phyloP scores from a whole-genome alignment of 2,888 invertebrate genomes.

The Subacronicta megacephala region DNA sequence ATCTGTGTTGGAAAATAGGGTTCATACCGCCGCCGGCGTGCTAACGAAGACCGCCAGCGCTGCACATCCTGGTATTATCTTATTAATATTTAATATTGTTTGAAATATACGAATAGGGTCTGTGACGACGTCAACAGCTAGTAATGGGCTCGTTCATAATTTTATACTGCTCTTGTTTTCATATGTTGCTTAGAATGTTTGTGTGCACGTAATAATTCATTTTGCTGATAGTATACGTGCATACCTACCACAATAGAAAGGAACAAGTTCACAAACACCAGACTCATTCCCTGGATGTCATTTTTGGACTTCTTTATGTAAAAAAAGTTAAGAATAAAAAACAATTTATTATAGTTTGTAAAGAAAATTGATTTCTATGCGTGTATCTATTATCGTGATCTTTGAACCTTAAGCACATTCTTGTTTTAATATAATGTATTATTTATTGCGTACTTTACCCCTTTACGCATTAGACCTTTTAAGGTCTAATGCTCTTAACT shows the following conservation, averaged over 20 bases:
- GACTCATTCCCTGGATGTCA: constrained; percentile 23
- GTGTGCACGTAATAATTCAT: too few species aligned
- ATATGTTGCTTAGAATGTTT: constrained; percentile 7
- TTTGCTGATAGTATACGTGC: too few species aligned
- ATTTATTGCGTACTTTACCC: constrained; percentile 10
- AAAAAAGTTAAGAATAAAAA: too few species aligned
- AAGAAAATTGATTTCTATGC: not conserved
- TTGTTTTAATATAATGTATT: constrained; percentile 9
- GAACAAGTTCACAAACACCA: constrained; percentile 3
- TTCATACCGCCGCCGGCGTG: constrained; percentile 18
- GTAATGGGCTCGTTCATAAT: not conserved
- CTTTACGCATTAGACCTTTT: constrained; percentile 2
- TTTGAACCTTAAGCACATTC: constrained; percentile 16
- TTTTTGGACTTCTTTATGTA: too few species aligned
- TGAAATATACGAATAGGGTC: not conserved
- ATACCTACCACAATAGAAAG: too few species aligned
- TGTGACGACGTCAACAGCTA: not conserved
- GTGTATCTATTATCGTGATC: constrained; percentile 5
- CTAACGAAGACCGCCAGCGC: not conserved
- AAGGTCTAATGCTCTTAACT: too few species aligned
- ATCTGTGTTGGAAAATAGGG: constrained; percentile 51
- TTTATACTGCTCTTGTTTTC: constrained; percentile 22
- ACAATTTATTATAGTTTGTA: not conserved
- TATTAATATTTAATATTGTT: not conserved
- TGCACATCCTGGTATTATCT: constrained; percentile 13